These are phyloP conservation scores for Tetragnatha montana DNA, from an alignment of 2,888 invertebrate species.

Conservation along the genomic window DNA sequence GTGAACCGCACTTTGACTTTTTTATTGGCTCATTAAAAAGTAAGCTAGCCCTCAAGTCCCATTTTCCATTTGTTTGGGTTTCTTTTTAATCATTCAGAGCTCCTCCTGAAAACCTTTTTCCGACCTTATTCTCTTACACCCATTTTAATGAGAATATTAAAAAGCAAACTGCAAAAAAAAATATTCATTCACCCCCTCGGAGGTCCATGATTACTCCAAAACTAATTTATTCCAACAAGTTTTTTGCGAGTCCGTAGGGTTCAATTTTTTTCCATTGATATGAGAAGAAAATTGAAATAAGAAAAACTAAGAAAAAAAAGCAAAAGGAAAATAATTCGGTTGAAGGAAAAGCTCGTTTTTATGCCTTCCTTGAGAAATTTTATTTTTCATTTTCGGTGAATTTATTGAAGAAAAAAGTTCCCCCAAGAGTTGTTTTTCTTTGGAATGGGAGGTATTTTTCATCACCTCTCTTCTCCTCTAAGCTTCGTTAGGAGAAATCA, in stretches of 20 bases:
- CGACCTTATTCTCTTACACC: not conserved
- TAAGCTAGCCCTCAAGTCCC: not conserved
- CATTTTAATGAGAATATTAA: not conserved
- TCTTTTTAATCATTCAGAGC: not conserved
- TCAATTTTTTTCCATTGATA: not conserved
- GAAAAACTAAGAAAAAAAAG: not conserved
- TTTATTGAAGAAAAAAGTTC: slow-evolving; percentile 18
- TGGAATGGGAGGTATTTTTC: slow-evolving; percentile 10
- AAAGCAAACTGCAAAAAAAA: not conserved
- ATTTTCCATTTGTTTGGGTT: not conserved
- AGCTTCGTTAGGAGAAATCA: slow-evolving; percentile 2
- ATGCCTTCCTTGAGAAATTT: not conserved
- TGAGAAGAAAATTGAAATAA: not conserved
- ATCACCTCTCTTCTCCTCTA: not conserved
- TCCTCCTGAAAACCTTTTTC: not conserved
- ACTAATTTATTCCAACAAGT: not conserved
- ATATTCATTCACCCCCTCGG: not conserved
- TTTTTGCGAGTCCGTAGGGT: not conserved
- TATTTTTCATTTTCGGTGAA: not conserved
- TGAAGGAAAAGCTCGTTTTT: slow-evolving; percentile 3
- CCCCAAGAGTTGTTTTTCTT: slow-evolving; percentile 12
- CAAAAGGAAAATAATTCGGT: not conserved
- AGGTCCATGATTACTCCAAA: not conserved
- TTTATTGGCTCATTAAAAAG: not conserved
- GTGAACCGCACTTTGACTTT: not conserved